Conservation (phyloP, 2,888 invertebrate species). For the Oligia fasciuncula region DNA sequence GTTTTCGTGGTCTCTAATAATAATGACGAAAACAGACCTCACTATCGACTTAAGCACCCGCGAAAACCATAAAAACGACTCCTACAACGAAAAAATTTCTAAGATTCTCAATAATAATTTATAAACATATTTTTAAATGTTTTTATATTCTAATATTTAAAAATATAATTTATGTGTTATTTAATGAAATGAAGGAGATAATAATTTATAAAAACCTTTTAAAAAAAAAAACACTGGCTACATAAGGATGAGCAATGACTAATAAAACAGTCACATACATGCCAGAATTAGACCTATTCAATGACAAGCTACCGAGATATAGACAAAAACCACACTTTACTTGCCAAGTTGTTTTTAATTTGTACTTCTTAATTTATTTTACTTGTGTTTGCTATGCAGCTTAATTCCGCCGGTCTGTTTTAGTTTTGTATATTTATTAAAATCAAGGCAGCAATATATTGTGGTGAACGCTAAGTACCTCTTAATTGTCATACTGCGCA, state of each 20-base stretch:
- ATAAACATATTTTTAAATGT: too few species aligned
- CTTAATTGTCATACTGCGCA: background rate
- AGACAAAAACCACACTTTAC: background rate
- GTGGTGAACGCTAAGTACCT: background rate
- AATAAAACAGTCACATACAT: background rate
- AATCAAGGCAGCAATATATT: background rate
- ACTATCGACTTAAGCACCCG: too few species aligned
- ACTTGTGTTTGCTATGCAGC: background rate
- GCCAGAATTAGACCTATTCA: background rate
- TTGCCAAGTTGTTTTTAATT: background rate
- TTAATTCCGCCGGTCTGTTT: background rate
- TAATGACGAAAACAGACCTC: too few species aligned
- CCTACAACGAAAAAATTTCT: too few species aligned
- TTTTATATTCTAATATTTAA: too few species aligned
- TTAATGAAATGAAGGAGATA: too few species aligned
- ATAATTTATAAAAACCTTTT: too few species aligned
- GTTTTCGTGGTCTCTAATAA: too few species aligned
- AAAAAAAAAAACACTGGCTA: too few species aligned
- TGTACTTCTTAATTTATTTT: background rate
- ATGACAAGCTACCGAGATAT: background rate
- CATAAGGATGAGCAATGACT: background rate
- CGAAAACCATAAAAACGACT: too few species aligned
- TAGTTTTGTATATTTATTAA: background rate
- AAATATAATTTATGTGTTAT: too few species aligned
- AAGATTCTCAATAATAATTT: too few species aligned